Conservation (phyloP, 1,140 invertebrate species). For the Gryon sp. region DNA sequence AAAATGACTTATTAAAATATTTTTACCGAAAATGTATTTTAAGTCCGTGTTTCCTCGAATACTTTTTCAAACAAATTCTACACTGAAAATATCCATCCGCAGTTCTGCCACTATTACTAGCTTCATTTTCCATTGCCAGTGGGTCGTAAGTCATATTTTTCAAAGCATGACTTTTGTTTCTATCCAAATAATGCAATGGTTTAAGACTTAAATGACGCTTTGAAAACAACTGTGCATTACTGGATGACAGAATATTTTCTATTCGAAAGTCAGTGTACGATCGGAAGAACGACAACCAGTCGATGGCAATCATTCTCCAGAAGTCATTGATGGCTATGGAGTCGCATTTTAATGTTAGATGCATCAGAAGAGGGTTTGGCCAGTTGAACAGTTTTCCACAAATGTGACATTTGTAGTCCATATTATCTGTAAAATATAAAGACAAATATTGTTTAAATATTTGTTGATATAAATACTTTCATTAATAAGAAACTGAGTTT, state of each 20-base stretch:
- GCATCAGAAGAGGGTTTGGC: constrained; percentile 93
- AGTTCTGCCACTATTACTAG: constrained; percentile 88
- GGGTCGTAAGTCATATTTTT: constrained; percentile 16
- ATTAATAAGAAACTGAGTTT: too few relatives aligned
- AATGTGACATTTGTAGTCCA: constrained; percentile 9
- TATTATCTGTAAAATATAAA: constrained; percentile 7
- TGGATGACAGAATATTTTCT: background rate
- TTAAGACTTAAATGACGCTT: background rate
- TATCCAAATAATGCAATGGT: too few relatives aligned
- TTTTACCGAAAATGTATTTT: constrained; percentile 92
- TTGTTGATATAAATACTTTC: background rate
- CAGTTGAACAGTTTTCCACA: constrained; percentile 85
- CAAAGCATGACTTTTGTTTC: background rate
- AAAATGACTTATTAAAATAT: background rate
- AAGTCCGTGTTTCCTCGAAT: constrained; percentile 93
- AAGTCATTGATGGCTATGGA: constrained; percentile 80
- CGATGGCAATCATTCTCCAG: constrained; percentile 78
- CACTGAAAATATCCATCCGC: constrained; percentile 87
- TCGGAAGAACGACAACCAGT: background rate
- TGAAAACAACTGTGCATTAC: background rate
- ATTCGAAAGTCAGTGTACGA: background rate
- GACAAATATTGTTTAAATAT: background rate
- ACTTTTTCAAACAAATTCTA: constrained; percentile 93
- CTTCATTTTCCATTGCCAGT: constrained; percentile 86
- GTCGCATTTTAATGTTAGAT: constrained; percentile 87